phyloP scores from a whole-genome alignment of 2,888 invertebrate species.

The Ischnura elegans region DNA sequence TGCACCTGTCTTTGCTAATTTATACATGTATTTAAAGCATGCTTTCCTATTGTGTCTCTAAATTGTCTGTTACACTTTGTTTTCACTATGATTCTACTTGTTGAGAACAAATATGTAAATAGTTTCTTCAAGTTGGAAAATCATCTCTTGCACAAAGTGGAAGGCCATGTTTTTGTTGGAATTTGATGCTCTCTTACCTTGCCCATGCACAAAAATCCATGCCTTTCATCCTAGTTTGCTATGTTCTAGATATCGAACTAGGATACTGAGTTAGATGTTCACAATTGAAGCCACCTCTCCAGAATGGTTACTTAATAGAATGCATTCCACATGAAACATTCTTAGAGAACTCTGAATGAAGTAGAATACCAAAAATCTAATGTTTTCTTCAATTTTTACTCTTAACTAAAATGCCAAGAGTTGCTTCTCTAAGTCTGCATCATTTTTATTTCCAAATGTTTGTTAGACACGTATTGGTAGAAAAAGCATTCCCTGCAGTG shows the following conservation, averaged over 20 bases:
- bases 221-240: conserved; percentile 2
- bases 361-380: neutral
- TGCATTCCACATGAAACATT: conserved; percentile 30
- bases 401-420: neutral
- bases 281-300: neutral
- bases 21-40: conserved; percentile 1
- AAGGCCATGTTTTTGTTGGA: neutral
- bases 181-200: neutral
- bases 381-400: conserved; percentile 6
- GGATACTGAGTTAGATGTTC: neutral
- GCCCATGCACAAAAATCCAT: conserved; percentile 12
- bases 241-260: conserved; percentile 14
- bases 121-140: neutral
- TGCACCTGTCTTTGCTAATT: neutral
- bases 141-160: neutral
- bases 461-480: conserved; percentile 27
- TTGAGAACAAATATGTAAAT: neutral
- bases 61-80: neutral
- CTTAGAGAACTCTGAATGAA: neutral
- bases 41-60: neutral
- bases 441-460: conserved; percentile 2
- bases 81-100: neutral
- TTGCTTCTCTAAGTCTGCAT: neutral
- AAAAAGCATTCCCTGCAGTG: conserved; percentile 26
- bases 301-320: conserved; percentile 12